phyloP scores from a whole-genome alignment of 2,888 invertebrate species.

The Teinopalpus imperialis region DNA sequence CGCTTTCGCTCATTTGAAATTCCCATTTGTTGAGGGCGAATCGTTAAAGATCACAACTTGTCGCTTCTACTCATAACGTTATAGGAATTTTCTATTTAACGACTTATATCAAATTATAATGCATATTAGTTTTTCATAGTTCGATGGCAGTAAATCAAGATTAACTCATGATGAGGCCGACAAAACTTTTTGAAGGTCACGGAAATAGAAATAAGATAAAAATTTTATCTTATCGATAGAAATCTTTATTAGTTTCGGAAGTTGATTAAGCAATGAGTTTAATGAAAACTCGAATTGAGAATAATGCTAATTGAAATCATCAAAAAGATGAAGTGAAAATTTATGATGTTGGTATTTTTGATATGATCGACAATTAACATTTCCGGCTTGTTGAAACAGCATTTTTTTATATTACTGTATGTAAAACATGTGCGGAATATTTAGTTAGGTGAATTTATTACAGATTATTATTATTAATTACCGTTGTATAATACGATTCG shows the following conservation, averaged over 20 bases:
- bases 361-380: too few relatives aligned
- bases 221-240: slow-evolving; percentile 2
- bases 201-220: slow-evolving; percentile 1
- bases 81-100: slow-evolving; percentile 13
- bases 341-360: slow-evolving; percentile 3
- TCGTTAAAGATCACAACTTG: slow-evolving; percentile 14
- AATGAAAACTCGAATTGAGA: slow-evolving; percentile 5
- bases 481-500: too few relatives aligned
- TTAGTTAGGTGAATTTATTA: too few relatives aligned
- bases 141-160: slow-evolving; percentile 6
- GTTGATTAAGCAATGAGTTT: slow-evolving; percentile 3
- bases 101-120: slow-evolving; percentile 3
- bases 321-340: slow-evolving; percentile 1
- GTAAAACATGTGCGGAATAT: too few relatives aligned
- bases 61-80: slow-evolving; percentile 14
- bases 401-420: too few relatives aligned
- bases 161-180: not conserved
- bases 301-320: slow-evolving; percentile 2
- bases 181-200: not conserved
- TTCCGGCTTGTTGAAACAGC: too few relatives aligned
- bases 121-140: not conserved
- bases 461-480: too few relatives aligned
- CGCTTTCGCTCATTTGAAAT: slow-evolving; percentile 26
- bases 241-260: slow-evolving; percentile 14
- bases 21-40: slow-evolving; percentile 23